Percentiles rank a stretch among this genome's conserved stretches.
Conservation (phyloP, 2,113 vertebrate genomes). For the Meriones unguiculatus region DNA sequence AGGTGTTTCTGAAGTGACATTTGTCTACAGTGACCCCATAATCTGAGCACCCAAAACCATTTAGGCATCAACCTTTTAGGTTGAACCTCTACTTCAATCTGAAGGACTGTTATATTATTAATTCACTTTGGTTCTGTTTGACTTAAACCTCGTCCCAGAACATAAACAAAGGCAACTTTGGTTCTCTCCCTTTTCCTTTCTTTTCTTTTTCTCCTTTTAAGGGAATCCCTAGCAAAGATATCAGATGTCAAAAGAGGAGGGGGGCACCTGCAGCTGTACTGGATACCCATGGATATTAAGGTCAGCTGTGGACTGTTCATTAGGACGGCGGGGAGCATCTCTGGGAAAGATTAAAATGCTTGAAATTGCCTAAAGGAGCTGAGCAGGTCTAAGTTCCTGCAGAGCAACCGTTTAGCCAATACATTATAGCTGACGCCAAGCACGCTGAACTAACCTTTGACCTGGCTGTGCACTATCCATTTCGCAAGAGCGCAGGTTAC, state of each 20-base stretch:
- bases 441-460: not conserved
- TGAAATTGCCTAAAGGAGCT: constrained; percentile 12
- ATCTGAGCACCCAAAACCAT: not conserved
- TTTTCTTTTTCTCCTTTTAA: not conserved
- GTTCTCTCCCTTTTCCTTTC: not conserved
- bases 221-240: not conserved
- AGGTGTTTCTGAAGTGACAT: not conserved
- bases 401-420: not conserved
- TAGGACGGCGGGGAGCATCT: constrained; percentile 12
- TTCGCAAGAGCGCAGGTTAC: constrained; percentile 18
- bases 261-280: constrained; percentile 10
- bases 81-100: not conserved
- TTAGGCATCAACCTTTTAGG: not conserved
- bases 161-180: not conserved
- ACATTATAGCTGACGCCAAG: not conserved
- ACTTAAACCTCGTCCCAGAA: not conserved
- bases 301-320: constrained; percentile 9
- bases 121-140: not conserved
- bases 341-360: constrained; percentile 23
- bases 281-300: not conserved
- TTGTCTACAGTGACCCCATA: not conserved
- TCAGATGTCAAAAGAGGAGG: constrained; percentile 43
- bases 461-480: not conserved
- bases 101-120: not conserved
- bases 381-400: not conserved